A percentile compares a stretch with the other conserved stretches of the same genome.
phyloP scores from a whole-genome alignment of 2,113 vertebrate genomes.

The Salvator merianae region DNA sequence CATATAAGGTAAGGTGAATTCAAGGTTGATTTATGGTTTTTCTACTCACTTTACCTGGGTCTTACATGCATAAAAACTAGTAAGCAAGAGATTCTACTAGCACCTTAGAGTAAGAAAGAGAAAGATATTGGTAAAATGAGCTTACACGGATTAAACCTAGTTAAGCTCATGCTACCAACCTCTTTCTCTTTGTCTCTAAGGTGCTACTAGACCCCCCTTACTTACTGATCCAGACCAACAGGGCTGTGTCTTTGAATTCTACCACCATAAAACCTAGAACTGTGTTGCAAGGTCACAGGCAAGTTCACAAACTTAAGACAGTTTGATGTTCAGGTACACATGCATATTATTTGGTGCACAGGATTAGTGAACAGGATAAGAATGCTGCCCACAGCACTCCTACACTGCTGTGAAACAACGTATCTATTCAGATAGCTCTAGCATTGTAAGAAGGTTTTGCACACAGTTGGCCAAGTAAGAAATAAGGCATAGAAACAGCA shows the following conservation, averaged over 20 bases:
- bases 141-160: too few relatives aligned
- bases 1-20: not conserved
- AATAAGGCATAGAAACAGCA: too few relatives aligned
- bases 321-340: not conserved
- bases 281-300: not conserved
- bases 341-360: not conserved
- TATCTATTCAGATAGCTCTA: not conserved
- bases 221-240: too few relatives aligned
- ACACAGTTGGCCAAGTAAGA: not conserved
- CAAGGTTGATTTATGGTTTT: not conserved
- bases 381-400: not conserved
- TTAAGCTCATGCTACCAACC: too few relatives aligned
- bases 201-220: too few relatives aligned
- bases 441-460: not conserved
- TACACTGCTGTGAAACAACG: not conserved
- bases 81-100: too few relatives aligned
- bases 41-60: not conserved
- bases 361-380: not conserved
- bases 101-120: too few relatives aligned
- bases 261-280: not conserved
- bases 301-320: not conserved
- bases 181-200: too few relatives aligned
- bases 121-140: too few relatives aligned
- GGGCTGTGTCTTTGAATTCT: too few relatives aligned
- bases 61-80: not conserved